Evolutionary conservation across 2,797 vertebrate genomes (phyloP).

Genomic region (Scomberomorus guttatus): DNA sequence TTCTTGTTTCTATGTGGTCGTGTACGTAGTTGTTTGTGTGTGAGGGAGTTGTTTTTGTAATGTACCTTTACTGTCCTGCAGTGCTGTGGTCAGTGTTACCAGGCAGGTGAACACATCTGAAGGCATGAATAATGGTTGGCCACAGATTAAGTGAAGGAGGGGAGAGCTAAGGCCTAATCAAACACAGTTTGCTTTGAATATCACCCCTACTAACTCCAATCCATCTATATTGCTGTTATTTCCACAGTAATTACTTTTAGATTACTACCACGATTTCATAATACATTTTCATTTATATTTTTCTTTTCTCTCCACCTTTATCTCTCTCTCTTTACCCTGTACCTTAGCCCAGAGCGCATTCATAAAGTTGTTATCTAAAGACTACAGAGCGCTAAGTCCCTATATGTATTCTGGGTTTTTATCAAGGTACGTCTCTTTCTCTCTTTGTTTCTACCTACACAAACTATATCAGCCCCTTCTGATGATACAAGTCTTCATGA

Average conservation of each 20-base stretch:
- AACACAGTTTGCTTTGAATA: conserved; percentile 8
- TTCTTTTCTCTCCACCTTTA: conserved; percentile 5
- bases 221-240: conserved; percentile 7
- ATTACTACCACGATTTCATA: background rate
- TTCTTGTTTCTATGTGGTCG: background rate
- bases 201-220: background rate
- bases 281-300: background rate
- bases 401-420: background rate
- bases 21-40: conserved; percentile 20
- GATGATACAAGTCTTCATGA: conserved; percentile 5
- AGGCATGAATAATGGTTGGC: conserved; percentile 62
- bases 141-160: background rate
- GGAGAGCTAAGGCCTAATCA: background rate
- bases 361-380: background rate
- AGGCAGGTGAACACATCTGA: conserved; percentile 60
- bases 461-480: background rate
- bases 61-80: conserved; percentile 18
- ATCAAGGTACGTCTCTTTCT: background rate
- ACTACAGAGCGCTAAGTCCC: background rate
- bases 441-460: background rate
- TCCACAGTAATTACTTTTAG: background rate
- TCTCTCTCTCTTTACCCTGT: background rate
- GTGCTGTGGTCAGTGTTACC: conserved; percentile 52
- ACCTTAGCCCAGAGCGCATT: background rate
- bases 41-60: conserved; percentile 5